These are phyloP conservation scores for Amphipyra tragopoginis DNA, from an alignment of 2,888 invertebrate genomes.

Conservation along the genomic window DNA sequence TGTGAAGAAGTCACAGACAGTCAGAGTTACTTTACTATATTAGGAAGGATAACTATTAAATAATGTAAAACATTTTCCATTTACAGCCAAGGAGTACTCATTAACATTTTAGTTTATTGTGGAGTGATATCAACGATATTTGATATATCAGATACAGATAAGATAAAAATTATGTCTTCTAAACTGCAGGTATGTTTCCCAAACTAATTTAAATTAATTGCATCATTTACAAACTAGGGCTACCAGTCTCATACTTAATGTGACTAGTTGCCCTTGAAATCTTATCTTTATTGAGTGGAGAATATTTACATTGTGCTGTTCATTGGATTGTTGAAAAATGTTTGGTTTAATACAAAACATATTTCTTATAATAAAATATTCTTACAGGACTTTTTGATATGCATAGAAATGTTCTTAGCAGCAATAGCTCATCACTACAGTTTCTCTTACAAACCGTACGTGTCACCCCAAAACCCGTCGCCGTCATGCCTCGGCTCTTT, in stretches of 20 bases:
- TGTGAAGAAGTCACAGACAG: no score
- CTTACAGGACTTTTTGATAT: slow-evolving; percentile 97
- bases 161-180: slow-evolving; percentile 93
- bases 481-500: slow-evolving; percentile 94
- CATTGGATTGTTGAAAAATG: background rate
- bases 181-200: slow-evolving; percentile 92
- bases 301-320: background rate
- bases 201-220: slow-evolving; percentile 19
- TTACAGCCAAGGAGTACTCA: slow-evolving; percentile 96
- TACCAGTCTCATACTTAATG: background rate
- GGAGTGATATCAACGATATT: slow-evolving; percentile 94
- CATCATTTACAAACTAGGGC: slow-evolving; percentile 1
- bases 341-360: background rate
- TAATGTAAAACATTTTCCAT: slow-evolving; percentile 15
- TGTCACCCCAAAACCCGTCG: slow-evolving; percentile 87
- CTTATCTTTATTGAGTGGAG: background rate
- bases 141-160: slow-evolving; percentile 91
- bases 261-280: slow-evolving; percentile 32
- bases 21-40: no score
- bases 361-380: slow-evolving; percentile 1
- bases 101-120: slow-evolving; percentile 95
- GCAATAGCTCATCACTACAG: slow-evolving; percentile 98
- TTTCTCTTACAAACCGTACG: slow-evolving; percentile 97
- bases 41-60: background rate
- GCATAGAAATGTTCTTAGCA: slow-evolving; percentile 99